A percentile compares a stretch with the other conserved stretches of the same genome.
Evolutionary conservation across 2,888 invertebrate genomes (phyloP).

Genomic region (Noctua comes): DNA sequence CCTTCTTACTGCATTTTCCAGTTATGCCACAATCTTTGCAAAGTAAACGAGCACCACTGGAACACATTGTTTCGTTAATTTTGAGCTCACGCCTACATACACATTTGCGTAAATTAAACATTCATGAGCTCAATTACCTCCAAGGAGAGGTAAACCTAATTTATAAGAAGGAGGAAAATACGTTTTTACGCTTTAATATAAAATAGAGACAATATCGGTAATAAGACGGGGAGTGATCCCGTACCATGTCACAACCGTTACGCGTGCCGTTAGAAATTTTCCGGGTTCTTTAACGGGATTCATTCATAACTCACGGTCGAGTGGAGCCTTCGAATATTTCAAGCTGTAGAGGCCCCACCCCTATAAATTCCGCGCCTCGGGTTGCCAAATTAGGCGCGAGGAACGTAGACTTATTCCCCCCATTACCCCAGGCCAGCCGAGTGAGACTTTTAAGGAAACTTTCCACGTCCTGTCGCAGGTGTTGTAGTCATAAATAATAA

Average conservation of each 20-base stretch:
- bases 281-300: constrained; percentile 90
- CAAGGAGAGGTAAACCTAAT: constrained; percentile 40
- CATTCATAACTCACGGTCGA: constrained; percentile 90
- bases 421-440: constrained; percentile 80
- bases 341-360: constrained; percentile 85
- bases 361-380: constrained; percentile 90
- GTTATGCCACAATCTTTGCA: constrained; percentile 43
- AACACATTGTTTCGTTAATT: constrained; percentile 49
- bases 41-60: constrained; percentile 32
- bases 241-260: constrained; percentile 74
- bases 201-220: constrained; percentile 58
- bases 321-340: constrained; percentile 90
- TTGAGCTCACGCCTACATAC: constrained; percentile 33
- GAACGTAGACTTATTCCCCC: constrained; percentile 86
- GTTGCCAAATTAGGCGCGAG: constrained; percentile 90
- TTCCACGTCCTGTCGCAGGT: constrained; percentile 84
- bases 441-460: constrained; percentile 82
- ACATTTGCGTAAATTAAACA: constrained; percentile 55
- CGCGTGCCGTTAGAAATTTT: constrained; percentile 88
- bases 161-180: constrained; percentile 25
- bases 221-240: constrained; percentile 67
- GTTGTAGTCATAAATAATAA: constrained; percentile 79
- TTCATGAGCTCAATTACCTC: constrained; percentile 62
- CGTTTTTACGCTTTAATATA: constrained; percentile 35
- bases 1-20: constrained; percentile 58